Conservation (phyloP, 2,113 vertebrate species). For the Corythornis cristatus region DNA sequence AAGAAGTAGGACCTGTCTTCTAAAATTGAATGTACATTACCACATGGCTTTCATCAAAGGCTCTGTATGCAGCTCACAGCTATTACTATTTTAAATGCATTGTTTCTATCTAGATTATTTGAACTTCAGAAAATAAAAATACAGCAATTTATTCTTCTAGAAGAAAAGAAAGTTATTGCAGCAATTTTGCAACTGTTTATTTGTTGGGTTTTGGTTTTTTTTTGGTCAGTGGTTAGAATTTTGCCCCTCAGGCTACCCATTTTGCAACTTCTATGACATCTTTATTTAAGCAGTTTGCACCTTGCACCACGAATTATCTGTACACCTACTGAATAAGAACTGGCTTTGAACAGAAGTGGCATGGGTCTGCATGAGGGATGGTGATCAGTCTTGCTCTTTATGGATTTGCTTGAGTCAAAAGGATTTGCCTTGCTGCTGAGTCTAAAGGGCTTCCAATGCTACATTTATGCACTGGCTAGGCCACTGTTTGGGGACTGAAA, state of each 20-base stretch:
- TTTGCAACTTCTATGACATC: not conserved
- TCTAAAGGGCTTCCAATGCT: not conserved
- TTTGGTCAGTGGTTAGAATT: not conserved
- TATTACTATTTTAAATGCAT: not conserved
- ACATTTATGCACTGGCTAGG: not conserved
- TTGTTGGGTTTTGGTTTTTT: not conserved
- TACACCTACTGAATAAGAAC: not conserved
- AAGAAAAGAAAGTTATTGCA: not conserved
- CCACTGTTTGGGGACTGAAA: not conserved
- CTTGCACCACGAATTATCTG: not conserved
- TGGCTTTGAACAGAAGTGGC: not conserved
- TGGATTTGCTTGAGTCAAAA: not conserved
- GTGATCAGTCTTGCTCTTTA: not conserved
- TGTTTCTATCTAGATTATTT: not conserved
- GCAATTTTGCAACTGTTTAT: not conserved
- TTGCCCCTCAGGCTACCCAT: not conserved
- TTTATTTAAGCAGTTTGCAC: not conserved
- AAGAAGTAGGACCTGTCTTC: not conserved
- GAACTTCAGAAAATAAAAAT: not conserved
- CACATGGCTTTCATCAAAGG: not conserved
- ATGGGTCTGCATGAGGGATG: not conserved
- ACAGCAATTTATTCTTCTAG: not conserved
- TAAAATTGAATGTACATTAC: not conserved
- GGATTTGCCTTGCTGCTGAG: not conserved
- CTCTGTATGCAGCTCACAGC: not conserved